Conservation (phyloP, 1,140 invertebrate genomes). For the Anoplophora glabripennis region DNA sequence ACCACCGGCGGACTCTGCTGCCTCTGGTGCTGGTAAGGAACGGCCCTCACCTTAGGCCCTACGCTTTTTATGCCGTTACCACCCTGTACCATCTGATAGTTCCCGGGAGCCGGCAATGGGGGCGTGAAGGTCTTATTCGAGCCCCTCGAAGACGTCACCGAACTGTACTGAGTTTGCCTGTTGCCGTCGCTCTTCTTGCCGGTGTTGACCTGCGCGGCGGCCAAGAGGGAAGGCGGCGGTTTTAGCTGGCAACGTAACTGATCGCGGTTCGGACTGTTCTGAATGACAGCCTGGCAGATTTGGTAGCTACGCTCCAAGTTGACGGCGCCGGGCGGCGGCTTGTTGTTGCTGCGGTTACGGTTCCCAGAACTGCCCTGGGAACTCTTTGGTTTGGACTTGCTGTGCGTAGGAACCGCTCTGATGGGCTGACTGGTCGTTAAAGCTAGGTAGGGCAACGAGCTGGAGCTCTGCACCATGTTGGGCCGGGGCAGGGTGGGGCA, state of each 20-base stretch:
- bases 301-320: conserved; percentile 93
- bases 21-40: conserved; percentile 43
- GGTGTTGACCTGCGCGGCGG: conserved; percentile 46
- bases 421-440: conserved; percentile 52
- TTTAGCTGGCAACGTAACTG: conserved; percentile 82
- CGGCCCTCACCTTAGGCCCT: conserved; percentile 36
- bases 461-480: conserved; percentile 48
- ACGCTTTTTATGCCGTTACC: conserved; percentile 44
- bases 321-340: conserved; percentile 80
- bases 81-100: conserved; percentile 38
- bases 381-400: conserved; percentile 45
- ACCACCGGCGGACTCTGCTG: conserved; percentile 53
- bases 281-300: conserved; percentile 93
- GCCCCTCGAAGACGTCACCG: conserved; percentile 40
- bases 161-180: conserved; percentile 35
- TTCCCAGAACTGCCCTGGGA: conserved; percentile 23
- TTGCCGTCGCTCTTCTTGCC: conserved; percentile 42
- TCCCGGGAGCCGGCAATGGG: conserved; percentile 43
- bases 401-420: conserved; percentile 46
- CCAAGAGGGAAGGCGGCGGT: conserved; percentile 73
- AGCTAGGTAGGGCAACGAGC: conserved; percentile 54
- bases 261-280: conserved; percentile 85
- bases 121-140: conserved; percentile 48
- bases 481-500: conserved; percentile 36
- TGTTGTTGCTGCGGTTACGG: conserved; percentile 55